Base-by-base conservation (phyloP, 1,140 invertebrate genomes). In the Pseudomyrmex gracilis region DNA sequence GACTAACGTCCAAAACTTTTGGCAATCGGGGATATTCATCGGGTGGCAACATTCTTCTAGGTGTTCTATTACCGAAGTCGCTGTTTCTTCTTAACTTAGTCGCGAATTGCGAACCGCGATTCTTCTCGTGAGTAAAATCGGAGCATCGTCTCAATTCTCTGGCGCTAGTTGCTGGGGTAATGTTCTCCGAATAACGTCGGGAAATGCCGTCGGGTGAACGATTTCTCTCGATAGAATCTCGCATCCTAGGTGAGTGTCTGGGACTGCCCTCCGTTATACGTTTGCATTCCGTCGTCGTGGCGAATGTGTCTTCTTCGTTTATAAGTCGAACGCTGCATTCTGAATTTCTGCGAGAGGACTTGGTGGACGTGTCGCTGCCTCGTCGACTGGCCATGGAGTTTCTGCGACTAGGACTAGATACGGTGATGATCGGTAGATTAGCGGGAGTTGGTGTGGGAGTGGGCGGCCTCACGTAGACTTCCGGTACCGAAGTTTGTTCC, bases 381-480 rank as follows among this genome's bases (percentile, higher is more conserved):
- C 94, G 88, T 53, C 94, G 90, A 53, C 92, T 94, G 20, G 90
- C 91, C 55, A 93, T 45, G 0, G 93, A 93, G 66, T 92, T 94
- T 51, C 92, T 84, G 13, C 93, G 90, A 66, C 94, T 93, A 17
- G 92, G 89, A 80, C 93, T 92, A 0, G 93, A 93, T 4, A 94
- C 92, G 0, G 90, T 93, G 73, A 94, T 94, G 57, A 92, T 93
- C 24, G 93, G 93, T 24, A 94, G 70, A 85, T 92, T 93, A 15
- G 83, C 89, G 1, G 88, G 83, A n/a, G 93, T 91, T 4, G 93
- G 92, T 0, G 93, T 94, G 8, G 93, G 93, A 8, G 93, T 94
- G 0, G 93, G 93, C 17, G 93, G 93, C 55, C 93, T 87, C 2
- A 94, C 93, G 45, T 94, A 93, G 2, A 94, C 93, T 73, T 93